These are phyloP conservation scores for Platichthys flesus DNA, from an alignment of 2,113 vertebrate species.

Conservation along the genomic window DNA sequence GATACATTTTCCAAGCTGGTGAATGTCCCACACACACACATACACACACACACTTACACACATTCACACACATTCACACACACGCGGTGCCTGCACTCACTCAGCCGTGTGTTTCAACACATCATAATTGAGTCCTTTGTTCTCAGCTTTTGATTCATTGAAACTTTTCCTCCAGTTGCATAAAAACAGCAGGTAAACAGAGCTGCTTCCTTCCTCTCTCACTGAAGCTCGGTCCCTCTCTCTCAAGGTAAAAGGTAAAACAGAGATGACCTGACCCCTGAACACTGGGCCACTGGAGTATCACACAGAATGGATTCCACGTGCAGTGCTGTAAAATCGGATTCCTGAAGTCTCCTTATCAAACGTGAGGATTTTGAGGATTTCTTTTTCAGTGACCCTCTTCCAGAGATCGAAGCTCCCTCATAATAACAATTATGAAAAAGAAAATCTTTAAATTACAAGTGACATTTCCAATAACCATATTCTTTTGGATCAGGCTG, in stretches of 20 bases:
- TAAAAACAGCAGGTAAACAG: not conserved
- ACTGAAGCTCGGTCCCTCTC: not conserved
- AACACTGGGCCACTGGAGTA: not conserved
- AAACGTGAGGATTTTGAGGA: too few species aligned
- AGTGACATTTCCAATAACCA: constrained; percentile 14
- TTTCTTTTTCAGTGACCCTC: not conserved
- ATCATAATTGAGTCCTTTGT: constrained; percentile 22
- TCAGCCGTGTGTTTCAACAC: constrained; percentile 34
- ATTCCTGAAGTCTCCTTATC: too few species aligned
- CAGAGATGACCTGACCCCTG: not conserved
- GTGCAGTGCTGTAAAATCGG: too few species aligned
- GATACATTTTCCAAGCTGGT: constrained; percentile 66
- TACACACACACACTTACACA: constrained; percentile 19
- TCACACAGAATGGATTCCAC: not conserved
- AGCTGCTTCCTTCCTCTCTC: not conserved
- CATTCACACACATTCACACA: constrained; percentile 9
- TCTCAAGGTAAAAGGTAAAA: not conserved
- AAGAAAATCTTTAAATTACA: constrained; percentile 15
- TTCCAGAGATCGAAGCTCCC: not conserved
- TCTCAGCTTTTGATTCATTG: constrained; percentile 35
- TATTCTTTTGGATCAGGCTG: not conserved
- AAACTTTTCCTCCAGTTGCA: constrained; percentile 24
- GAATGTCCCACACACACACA: constrained; percentile 34
- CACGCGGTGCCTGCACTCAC: constrained; percentile 1
- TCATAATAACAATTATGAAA: not conserved